phyloP scores from a whole-genome alignment of 2,888 invertebrate genomes.

The Megastigmus dorsalis region DNA sequence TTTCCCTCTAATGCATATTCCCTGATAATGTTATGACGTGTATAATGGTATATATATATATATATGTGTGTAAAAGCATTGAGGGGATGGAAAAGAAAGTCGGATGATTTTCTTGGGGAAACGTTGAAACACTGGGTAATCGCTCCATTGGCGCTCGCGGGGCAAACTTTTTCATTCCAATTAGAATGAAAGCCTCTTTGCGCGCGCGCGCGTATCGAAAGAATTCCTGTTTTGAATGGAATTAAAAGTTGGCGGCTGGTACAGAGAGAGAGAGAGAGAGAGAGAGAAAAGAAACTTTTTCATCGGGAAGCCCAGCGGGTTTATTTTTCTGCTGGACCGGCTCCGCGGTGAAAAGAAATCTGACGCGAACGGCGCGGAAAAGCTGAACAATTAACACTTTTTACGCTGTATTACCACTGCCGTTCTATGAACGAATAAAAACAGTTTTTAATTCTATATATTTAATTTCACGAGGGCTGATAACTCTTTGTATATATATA shows the following conservation, averaged over 20 bases:
- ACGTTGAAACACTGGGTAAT: too few relatives aligned
- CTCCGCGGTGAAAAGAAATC: conserved; percentile 1
- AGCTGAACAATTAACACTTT: conserved; percentile 13
- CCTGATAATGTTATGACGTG: too few relatives aligned
- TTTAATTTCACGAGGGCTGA: too few relatives aligned
- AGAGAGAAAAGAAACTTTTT: too few relatives aligned
- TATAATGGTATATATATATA: too few relatives aligned
- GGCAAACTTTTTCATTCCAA: conserved; percentile 44
- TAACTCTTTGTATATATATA: too few relatives aligned
- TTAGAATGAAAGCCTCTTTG: conserved; percentile 51
- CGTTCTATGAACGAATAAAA: too few relatives aligned
- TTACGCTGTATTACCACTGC: conserved; percentile 1
- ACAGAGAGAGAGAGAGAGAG: too few relatives aligned
- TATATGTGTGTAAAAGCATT: too few relatives aligned
- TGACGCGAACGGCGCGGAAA: neutral
- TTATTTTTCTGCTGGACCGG: neutral
- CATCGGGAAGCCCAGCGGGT: too few relatives aligned
- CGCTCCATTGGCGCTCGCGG: neutral
- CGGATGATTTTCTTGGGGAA: neutral
- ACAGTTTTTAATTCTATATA: too few relatives aligned
- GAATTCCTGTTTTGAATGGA: conserved; percentile 52
- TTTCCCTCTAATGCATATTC: too few relatives aligned
- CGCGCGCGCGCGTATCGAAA: conserved; percentile 38
- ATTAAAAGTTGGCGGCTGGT: conserved; percentile 46
- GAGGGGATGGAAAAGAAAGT: neutral